Conservation (phyloP, 2,888 invertebrate genomes). For the Leucophora obtusa region DNA sequence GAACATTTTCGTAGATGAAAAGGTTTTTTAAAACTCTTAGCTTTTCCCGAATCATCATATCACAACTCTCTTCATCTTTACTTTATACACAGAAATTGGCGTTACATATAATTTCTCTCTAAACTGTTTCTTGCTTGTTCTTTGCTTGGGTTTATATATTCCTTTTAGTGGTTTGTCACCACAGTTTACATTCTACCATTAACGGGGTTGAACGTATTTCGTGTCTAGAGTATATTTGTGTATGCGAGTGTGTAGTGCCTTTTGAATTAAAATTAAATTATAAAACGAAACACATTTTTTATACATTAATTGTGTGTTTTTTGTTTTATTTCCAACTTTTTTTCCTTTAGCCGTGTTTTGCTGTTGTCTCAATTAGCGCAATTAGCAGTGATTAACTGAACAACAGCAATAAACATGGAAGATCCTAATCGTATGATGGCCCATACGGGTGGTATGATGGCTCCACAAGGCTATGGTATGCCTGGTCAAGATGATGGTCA, state of each 20-base stretch:
- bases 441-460: conserved; percentile 87
- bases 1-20: neutral
- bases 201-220: conserved; percentile 45
- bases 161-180: conserved; percentile 18
- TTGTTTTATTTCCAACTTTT: conserved; percentile 18
- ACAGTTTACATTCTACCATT: conserved; percentile 50
- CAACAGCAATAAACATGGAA: conserved; percentile 81
- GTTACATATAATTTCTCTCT: neutral
- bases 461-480: conserved; percentile 89
- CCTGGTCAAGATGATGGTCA: conserved; percentile 84
- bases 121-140: conserved; percentile 8
- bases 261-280: conserved; percentile 3
- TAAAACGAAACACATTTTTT: neutral
- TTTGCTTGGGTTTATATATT: conserved; percentile 29
- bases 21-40: conserved; percentile 9
- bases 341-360: conserved; percentile 41
- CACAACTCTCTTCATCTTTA: conserved; percentile 21
- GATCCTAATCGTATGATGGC: conserved; percentile 92
- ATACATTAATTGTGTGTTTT: conserved; percentile 10
- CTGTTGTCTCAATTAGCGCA: conserved; percentile 37
- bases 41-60: conserved; percentile 15
- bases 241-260: conserved; percentile 4
- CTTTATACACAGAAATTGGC: neutral
- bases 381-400: conserved; percentile 29
- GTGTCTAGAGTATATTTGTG: neutral